Base-by-base conservation (phyloP, 1,140 invertebrate species). In the Ceratitis capitata region DNA sequence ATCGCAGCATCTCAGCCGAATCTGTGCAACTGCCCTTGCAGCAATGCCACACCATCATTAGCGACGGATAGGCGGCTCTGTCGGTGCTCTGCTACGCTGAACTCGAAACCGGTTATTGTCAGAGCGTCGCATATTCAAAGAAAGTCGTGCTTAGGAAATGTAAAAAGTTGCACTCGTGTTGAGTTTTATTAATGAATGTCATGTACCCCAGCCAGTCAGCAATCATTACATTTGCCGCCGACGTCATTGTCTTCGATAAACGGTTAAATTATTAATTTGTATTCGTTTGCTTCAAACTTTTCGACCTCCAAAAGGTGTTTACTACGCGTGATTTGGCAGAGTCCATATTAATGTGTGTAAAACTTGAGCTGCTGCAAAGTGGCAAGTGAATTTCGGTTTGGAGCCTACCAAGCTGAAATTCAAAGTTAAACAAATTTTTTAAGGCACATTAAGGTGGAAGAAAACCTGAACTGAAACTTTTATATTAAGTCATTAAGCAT, bases 161-260 rank as follows among this genome's bases (percentile, higher is more conserved):
- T 23, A n/a, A 45, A 78, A 39, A 78, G 16, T 78, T 45, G 51
- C 19, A 32, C 61, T 78, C 82, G 82, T 53, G 82, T 83, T 83
- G 47, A 83, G 39, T 83, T 83, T 83, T 83, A 83, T 83, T 83
- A 83, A 83, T 83, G 82, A 83, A 51, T 83, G 82, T 83, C 82
- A 83, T 83, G 82, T 83, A 83, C 49, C 82, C 32, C 82, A 83
- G 69, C 45, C 69, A 78, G 69, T 78, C 69, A 78, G 32, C 35
- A 78, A 39, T 78, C 69, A 32, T 78, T n/a, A n/a, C 39, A 69
- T 14, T 69, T 32, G 32, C 39, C 61, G 58, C 16, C 32, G 61
- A 14, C 61, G 35, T 29, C 14, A 39, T 10, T 23, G 10, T 10
- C 69, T 78, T 78, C 69, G 19, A 10, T 32, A 45, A 78, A 78